phyloP scores from a whole-genome alignment of 2,113 vertebrate species.

The Semicossyphus pulcher region DNA sequence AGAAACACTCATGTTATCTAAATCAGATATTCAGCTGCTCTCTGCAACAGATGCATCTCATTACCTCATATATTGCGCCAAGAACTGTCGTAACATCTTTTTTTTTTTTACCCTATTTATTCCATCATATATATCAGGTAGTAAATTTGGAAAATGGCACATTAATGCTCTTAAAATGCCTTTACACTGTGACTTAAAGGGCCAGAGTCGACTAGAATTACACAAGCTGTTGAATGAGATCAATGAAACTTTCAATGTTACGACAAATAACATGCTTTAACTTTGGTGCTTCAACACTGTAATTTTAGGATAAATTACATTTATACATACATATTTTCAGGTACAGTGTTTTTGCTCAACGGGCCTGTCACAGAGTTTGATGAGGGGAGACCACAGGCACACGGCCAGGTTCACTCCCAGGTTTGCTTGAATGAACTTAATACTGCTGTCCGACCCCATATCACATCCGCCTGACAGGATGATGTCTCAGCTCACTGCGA shows the following conservation, averaged over 20 bases:
- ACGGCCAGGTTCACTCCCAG: no score
- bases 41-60: background rate
- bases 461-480: background rate
- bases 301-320: background rate
- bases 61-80: background rate
- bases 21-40: background rate
- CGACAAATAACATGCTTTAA: background rate
- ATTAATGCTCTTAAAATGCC: background rate
- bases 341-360: background rate
- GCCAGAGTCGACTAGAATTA: no score
- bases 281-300: background rate
- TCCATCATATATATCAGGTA: no score
- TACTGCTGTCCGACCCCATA: background rate
- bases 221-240: background rate
- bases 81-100: no score
- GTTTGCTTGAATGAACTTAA: background rate
- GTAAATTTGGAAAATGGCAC: no score
- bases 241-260: background rate
- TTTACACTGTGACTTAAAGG: background rate
- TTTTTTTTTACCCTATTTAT: no score
- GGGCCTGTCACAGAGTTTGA: background rate
- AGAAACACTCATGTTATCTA: conserved; percentile 18
- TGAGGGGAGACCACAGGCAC: background rate
- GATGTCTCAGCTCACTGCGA: background rate
- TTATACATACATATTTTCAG: background rate